phyloP scores from a whole-genome alignment of 64 coral and sea anemone genomes.

The Stylophora pistillata region DNA sequence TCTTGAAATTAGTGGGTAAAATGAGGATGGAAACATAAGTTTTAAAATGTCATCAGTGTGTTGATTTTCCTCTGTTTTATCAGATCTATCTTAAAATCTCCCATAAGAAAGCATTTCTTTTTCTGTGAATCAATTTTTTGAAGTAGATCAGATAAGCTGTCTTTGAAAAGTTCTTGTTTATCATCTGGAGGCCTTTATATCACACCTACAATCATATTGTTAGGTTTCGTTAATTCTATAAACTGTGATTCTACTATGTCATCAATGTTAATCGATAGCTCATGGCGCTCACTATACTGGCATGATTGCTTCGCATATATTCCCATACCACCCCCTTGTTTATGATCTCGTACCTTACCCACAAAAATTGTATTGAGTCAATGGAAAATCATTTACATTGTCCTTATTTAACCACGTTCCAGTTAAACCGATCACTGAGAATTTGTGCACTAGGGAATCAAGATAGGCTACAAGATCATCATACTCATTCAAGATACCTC shows the following conservation, averaged over 20 bases:
- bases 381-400: no score
- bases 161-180: background rate
- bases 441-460: constrained; percentile 9
- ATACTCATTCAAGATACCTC: constrained; percentile 15
- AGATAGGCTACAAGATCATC: constrained; percentile 20
- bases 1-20: background rate
- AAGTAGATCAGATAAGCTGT: background rate
- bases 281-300: constrained; percentile 24
- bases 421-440: no score
- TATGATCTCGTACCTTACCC: no score
- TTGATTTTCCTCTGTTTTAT: background rate
- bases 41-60: constrained; percentile 1
- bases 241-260: constrained; percentile 46
- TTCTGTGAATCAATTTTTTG: background rate
- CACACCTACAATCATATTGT: background rate
- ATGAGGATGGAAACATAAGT: background rate
- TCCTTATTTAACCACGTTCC: no score
- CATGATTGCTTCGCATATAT: constrained; percentile 6
- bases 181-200: background rate
- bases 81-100: background rate
- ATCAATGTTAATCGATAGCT: background rate
- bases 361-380: no score
- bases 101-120: background rate
- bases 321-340: no score
- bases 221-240: constrained; percentile 36